These are phyloP conservation scores for Pan troglodytes DNA, from an alignment of 2,113 vertebrate genomes.

Conservation along the genomic window NHGRI_mPanTro3-v2.1_pri NC_072411.2:126628501-126629000, in stretches of 20 bases:
- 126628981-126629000: not conserved
- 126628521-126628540: not conserved
- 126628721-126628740: slow-evolving; percentile 40
- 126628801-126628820: not conserved
- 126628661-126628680: not conserved
- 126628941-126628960: not conserved
- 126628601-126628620: slow-evolving; percentile 16
- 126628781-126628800: not conserved
- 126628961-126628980: not conserved
- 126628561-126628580: not conserved
- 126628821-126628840: not conserved
- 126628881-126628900: not conserved
- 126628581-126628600: not conserved
- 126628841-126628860: not conserved
- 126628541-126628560: not conserved
- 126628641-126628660: not conserved
- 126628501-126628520: not conserved
- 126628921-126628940: not conserved
- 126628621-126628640: not conserved
- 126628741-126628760: not conserved
- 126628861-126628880: not conserved
- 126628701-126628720: not conserved
- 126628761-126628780: not conserved
- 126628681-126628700: slow-evolving; percentile 11
- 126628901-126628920: not conserved